Percentiles rank a stretch among this genome's conserved stretches.
Conservation (phyloP, 2,888 invertebrate genomes). For the Epirrhoe tristata region DNA sequence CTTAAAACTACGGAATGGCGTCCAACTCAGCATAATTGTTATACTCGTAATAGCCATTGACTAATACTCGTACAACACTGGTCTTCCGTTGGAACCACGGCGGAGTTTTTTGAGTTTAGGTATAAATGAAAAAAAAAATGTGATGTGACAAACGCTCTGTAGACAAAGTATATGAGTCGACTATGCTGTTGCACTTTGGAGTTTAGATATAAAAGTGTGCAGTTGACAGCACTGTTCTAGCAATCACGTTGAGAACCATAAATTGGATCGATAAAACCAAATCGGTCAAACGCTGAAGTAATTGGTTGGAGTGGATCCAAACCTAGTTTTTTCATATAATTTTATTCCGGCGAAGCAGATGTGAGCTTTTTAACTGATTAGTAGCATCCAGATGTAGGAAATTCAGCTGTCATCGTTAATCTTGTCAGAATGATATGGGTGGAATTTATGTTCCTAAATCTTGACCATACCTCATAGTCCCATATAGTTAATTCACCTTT, state of each 20-base stretch:
- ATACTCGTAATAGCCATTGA: too few species aligned
- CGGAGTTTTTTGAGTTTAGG: too few species aligned
- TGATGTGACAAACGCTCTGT: too few species aligned
- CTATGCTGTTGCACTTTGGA: background rate
- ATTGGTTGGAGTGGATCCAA: conserved; percentile 11
- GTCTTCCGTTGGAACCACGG: too few species aligned
- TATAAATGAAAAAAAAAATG: too few species aligned
- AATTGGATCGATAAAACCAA: conserved; percentile 10
- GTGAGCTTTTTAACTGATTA: conserved; percentile 2
- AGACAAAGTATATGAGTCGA: background rate
- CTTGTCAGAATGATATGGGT: too few species aligned
- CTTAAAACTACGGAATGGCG: too few species aligned
- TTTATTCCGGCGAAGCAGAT: conserved; percentile 1
- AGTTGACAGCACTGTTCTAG: conserved; percentile 2
- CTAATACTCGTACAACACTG: too few species aligned
- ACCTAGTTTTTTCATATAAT: conserved; percentile 5
- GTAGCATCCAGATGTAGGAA: background rate
- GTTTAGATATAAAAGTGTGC: background rate
- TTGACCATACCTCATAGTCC: too few species aligned
- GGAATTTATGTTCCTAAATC: too few species aligned
- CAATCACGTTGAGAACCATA: conserved; percentile 11
- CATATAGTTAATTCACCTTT: too few species aligned
- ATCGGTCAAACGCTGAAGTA: conserved; percentile 17
- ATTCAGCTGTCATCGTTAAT: background rate
- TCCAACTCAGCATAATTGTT: too few species aligned